Evolutionary conservation across 1,140 invertebrate species (phyloP).

Genomic region (Ganaspis sp.): DNA sequence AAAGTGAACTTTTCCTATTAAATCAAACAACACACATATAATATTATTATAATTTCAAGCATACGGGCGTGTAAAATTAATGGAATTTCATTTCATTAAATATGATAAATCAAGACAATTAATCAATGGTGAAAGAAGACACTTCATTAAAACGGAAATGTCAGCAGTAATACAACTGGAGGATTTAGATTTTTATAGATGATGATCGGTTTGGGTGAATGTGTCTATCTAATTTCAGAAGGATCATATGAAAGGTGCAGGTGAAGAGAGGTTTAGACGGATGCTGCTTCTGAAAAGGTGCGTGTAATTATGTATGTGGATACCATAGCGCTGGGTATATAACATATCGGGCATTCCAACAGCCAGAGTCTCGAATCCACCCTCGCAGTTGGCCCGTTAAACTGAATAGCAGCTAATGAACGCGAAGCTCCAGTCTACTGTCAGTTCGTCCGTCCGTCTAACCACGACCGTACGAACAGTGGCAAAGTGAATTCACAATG

Average conservation of each 20-base stretch:
- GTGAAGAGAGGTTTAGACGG: slow-evolving; percentile 27
- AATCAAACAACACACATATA: too few relatives aligned
- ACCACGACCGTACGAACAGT: slow-evolving; percentile 52
- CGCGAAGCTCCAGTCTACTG: slow-evolving; percentile 66
- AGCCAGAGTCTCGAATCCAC: slow-evolving; percentile 69
- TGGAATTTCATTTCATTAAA: background rate
- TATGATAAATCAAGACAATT: background rate
- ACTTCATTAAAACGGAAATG: background rate
- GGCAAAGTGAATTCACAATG: slow-evolving; percentile 45
- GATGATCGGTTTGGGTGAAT: slow-evolving; percentile 6
- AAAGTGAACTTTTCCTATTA: too few relatives aligned
- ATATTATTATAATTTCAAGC: too few relatives aligned
- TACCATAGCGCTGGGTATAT: slow-evolving; percentile 56
- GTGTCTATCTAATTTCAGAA: slow-evolving; percentile 22
- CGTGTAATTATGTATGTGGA: slow-evolving; percentile 70
- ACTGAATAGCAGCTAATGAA: slow-evolving; percentile 76
- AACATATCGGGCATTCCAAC: slow-evolving; percentile 72
- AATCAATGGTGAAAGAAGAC: background rate
- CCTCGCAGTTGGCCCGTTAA: slow-evolving; percentile 71
- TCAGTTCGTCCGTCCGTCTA: slow-evolving; percentile 58
- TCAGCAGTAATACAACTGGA: background rate
- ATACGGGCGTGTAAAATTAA: too few relatives aligned
- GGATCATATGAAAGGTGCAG: slow-evolving; percentile 27
- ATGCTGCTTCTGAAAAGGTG: slow-evolving; percentile 62
- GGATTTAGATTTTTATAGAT: background rate